A percentile compares a stretch with the other conserved stretches of the same genome.
These are phyloP conservation scores for Diaperis boleti DNA, from an alignment of 2,888 invertebrate species.

Conservation along the genomic window DNA sequence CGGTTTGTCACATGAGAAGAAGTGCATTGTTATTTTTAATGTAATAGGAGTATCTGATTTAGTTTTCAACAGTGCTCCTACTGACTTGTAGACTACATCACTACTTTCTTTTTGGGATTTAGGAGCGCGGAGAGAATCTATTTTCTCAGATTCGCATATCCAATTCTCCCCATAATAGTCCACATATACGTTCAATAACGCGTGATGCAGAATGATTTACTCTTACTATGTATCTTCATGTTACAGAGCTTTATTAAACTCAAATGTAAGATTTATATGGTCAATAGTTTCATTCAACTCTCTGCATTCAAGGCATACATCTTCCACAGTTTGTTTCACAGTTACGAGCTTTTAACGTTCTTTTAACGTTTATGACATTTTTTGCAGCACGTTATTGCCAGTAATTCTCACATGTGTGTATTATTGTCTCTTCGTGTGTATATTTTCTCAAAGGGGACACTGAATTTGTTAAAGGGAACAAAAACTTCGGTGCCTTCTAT, in stretches of 20 bases:
- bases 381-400: not conserved
- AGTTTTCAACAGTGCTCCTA: too few species aligned
- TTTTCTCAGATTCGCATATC: constrained; percentile 1
- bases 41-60: too few species aligned
- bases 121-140: not conserved
- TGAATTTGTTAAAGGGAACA: too few species aligned
- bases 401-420: constrained; percentile 7
- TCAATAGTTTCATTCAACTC: constrained; percentile 24
- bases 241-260: constrained; percentile 30
- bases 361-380: constrained; percentile 8
- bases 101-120: not conserved
- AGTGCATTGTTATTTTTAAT: too few species aligned
- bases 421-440: constrained; percentile 1
- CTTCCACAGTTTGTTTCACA: constrained; percentile 22
- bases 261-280: constrained; percentile 30
- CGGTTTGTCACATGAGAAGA: too few species aligned
- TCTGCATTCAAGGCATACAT: constrained; percentile 17
- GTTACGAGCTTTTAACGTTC: constrained; percentile 10
- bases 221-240: constrained; percentile 29
- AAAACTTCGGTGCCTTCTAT: too few species aligned
- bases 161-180: constrained; percentile 22
- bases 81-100: not conserved
- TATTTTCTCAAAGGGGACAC: not conserved
- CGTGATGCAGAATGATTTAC: constrained; percentile 28
- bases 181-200: constrained; percentile 28